Evolutionary conservation across 2,888 invertebrate genomes (phyloP).

Genomic region (Campoplex nolae): DNA sequence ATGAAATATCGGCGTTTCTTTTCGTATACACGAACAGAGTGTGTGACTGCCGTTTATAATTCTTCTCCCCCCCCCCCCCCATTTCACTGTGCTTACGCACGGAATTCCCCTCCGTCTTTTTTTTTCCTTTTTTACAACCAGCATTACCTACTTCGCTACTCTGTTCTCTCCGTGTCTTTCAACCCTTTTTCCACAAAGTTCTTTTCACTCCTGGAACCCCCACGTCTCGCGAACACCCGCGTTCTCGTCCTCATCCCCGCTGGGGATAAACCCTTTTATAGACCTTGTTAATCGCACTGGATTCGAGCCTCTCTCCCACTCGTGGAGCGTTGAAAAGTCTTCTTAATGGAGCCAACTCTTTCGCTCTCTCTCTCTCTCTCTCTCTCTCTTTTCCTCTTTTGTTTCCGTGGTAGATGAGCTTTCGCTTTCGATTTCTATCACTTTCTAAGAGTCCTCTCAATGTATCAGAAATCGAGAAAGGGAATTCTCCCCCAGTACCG

Average conservation of each 20-base stretch:
- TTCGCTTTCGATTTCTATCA: constrained; percentile 59
- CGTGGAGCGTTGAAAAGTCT: constrained; percentile 69
- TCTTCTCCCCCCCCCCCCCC: constrained; percentile 74
- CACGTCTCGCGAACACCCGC: constrained; percentile 64
- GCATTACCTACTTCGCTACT: constrained; percentile 61
- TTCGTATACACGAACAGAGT: constrained; percentile 68
- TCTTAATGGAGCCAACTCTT: constrained; percentile 69
- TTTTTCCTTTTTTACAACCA: constrained; percentile 55
- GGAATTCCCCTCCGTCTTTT: constrained; percentile 66
- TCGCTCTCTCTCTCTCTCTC: constrained; percentile 35
- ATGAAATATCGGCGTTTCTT: constrained; percentile 84
- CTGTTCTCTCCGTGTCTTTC: constrained; percentile 65
- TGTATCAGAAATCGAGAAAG: constrained; percentile 59
- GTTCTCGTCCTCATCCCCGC: constrained; percentile 69
- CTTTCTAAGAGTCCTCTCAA: constrained; percentile 50
- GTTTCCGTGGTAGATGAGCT: constrained; percentile 55
- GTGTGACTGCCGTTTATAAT: constrained; percentile 70
- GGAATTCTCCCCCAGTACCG: background rate
- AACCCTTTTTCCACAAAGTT: constrained; percentile 75
- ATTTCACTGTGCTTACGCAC: constrained; percentile 81
- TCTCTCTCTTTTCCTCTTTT: constrained; percentile 34
- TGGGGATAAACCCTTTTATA: constrained; percentile 78
- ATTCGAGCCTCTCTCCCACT: constrained; percentile 68
- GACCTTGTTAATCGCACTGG: constrained; percentile 77
- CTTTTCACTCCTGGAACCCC: constrained; percentile 74